These are phyloP conservation scores for Rhopalosiphum maidis DNA, from an alignment of 1,140 invertebrate genomes.

Conservation along the genomic window DNA sequence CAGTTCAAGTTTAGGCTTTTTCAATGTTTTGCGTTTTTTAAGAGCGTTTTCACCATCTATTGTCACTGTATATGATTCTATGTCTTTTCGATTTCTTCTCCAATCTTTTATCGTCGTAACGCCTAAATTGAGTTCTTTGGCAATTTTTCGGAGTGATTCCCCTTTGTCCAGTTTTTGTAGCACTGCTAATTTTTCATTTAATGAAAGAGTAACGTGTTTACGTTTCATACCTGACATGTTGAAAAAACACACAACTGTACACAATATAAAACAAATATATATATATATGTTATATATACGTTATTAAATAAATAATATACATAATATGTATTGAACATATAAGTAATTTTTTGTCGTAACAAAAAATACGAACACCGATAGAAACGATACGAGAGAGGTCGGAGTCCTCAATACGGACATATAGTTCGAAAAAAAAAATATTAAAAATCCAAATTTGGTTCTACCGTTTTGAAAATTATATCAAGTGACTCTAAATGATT, in stretches of 20 bases:
- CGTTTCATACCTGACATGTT: conserved; percentile 12
- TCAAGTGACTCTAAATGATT: no score
- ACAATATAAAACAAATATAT: neutral
- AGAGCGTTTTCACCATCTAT: no score
- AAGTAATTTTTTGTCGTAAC: no score
- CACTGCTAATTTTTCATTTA: conserved; percentile 26
- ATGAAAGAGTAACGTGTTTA: conserved; percentile 24
- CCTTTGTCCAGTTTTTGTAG: conserved; percentile 30
- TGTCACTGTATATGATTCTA: conserved; percentile 21
- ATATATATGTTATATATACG: no score
- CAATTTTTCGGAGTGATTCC: conserved; percentile 15
- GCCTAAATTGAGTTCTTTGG: conserved; percentile 18
- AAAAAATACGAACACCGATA: no score
- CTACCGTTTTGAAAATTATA: no score
- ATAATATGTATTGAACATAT: no score
- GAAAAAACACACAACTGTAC: neutral
- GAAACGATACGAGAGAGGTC: no score
- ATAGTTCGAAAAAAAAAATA: no score
- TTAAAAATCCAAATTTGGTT: no score
- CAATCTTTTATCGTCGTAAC: conserved; percentile 19
- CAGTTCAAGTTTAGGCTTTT: conserved; percentile 8
- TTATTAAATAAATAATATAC: no score
- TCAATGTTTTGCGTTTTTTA: neutral
- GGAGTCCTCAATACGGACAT: no score
- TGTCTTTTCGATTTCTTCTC: conserved; percentile 29